phyloP scores from a whole-genome alignment of 2,888 invertebrate genomes.

The Mamestra brassicae region DNA sequence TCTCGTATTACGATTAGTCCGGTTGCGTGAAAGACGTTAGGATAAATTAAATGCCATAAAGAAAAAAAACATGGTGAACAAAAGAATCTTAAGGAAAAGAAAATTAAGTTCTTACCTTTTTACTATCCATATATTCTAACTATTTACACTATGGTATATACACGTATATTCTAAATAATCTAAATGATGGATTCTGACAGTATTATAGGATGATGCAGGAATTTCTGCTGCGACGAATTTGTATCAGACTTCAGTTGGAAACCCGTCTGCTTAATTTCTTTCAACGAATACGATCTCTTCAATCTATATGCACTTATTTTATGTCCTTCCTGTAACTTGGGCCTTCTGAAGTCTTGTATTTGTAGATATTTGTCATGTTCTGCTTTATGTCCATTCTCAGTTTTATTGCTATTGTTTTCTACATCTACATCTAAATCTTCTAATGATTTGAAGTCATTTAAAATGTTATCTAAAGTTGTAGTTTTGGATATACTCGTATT shows the following conservation, averaged over 20 bases:
- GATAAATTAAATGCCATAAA: not conserved
- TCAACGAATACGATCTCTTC: constrained; percentile 77
- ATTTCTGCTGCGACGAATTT: constrained; percentile 70
- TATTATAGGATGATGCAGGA: constrained; percentile 73
- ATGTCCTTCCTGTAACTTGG: constrained; percentile 75
- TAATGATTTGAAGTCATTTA: constrained; percentile 81
- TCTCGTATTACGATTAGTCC: not conserved
- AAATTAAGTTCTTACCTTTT: constrained; percentile 29
- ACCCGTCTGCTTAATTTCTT: constrained; percentile 80
- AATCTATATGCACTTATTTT: constrained; percentile 70
- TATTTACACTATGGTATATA: constrained; percentile 52
- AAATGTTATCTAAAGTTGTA: constrained; percentile 76
- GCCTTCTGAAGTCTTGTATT: constrained; percentile 81
- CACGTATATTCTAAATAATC: constrained; percentile 43
- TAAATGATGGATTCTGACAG: constrained; percentile 84
- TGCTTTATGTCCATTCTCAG: constrained; percentile 38
- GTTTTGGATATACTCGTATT: constrained; percentile 39
- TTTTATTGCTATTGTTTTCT: constrained; percentile 31
- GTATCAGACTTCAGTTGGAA: constrained; percentile 69
- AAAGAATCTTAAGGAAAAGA: not conserved
- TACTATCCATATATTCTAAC: not conserved
- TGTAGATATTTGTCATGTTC: constrained; percentile 69
- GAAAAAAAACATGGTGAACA: not conserved
- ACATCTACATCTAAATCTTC: constrained; percentile 72
- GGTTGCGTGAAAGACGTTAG: constrained; percentile 1